These are phyloP conservation scores for Drosophila nikananu DNA, from an alignment of 1,140 invertebrate species.

Conservation along the genomic window DNA sequence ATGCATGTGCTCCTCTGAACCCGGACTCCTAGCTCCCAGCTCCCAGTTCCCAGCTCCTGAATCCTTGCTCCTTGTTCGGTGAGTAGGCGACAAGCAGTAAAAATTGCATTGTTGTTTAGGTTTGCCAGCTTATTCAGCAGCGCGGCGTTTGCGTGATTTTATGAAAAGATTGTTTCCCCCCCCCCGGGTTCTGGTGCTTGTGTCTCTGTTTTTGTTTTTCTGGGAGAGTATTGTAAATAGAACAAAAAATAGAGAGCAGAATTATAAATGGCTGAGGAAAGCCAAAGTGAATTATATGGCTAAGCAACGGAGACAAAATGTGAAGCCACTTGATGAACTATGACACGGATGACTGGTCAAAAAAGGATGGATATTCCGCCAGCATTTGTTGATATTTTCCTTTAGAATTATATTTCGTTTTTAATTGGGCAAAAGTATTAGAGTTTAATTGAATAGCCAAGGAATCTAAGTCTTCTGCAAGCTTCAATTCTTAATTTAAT, in stretches of 20 bases:
- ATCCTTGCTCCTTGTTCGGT: background rate
- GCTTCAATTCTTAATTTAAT: background rate
- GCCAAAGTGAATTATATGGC: slow-evolving; percentile 53
- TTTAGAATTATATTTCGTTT: slow-evolving; percentile 5
- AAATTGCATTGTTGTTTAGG: slow-evolving; percentile 66
- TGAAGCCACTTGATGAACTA: slow-evolving; percentile 32
- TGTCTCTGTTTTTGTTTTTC: slow-evolving; percentile 10
- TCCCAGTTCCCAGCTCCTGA: background rate
- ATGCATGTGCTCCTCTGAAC: slow-evolving; percentile 41
- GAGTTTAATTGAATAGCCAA: slow-evolving; percentile 1
- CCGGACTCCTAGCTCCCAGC: background rate
- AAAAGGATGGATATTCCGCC: background rate
- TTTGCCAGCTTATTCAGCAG: slow-evolving; percentile 62
- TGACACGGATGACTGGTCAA: slow-evolving; percentile 1
- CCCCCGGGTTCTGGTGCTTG: background rate
- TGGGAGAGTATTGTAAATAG: slow-evolving; percentile 24
- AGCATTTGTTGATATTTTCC: slow-evolving; percentile 10
- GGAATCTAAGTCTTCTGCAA: background rate
- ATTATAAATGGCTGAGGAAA: slow-evolving; percentile 31
- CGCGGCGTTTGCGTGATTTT: slow-evolving; percentile 64
- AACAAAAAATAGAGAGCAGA: slow-evolving; percentile 19
- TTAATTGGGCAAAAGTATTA: slow-evolving; percentile 17
- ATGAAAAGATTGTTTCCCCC: slow-evolving; percentile 49
- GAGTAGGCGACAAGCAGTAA: slow-evolving; percentile 58
- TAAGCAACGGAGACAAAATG: slow-evolving; percentile 31